Percentiles rank a stretch among this genome's conserved stretches.
Conservation (phyloP, 92 coral and sea anemone species). For the Hydrozoanthus gracilis region DNA sequence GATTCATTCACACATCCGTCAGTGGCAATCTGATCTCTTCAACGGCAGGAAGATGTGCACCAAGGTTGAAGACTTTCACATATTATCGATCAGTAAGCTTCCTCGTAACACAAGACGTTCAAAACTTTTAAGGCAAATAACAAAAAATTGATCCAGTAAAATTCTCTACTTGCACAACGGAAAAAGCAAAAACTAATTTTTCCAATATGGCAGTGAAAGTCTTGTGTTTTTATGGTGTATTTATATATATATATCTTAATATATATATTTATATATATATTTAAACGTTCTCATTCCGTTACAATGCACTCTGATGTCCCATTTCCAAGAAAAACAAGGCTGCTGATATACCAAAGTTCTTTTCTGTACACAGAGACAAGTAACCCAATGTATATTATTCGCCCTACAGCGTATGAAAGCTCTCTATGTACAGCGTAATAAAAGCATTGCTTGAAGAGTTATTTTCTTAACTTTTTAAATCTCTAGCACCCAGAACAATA, state of each 20-base stretch:
- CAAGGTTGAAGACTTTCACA: background rate
- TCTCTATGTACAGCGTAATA: background rate
- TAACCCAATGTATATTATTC: background rate
- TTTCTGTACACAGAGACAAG: background rate
- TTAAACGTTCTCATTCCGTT: background rate
- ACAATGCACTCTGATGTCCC: no score
- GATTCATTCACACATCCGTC: background rate
- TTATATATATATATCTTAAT: background rate
- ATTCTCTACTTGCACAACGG: background rate
- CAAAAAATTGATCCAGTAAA: background rate
- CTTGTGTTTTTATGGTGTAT: background rate
- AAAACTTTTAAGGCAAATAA: background rate
- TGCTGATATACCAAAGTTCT: no score
- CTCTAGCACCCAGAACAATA: background rate
- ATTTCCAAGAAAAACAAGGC: no score
- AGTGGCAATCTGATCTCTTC: background rate
- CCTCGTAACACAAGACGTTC: background rate
- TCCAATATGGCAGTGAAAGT: constrained; percentile 6
- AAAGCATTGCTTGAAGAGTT: background rate
- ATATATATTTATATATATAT: background rate
- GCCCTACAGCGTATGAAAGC: background rate
- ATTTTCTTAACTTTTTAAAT: background rate
- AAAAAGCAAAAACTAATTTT: background rate
- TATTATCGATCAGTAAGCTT: background rate
- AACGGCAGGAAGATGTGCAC: constrained; percentile 41